phyloP scores from a whole-genome alignment of 37 sponge, comb jelly and placozoan genomes.

The Beroe forskalii region DNA sequence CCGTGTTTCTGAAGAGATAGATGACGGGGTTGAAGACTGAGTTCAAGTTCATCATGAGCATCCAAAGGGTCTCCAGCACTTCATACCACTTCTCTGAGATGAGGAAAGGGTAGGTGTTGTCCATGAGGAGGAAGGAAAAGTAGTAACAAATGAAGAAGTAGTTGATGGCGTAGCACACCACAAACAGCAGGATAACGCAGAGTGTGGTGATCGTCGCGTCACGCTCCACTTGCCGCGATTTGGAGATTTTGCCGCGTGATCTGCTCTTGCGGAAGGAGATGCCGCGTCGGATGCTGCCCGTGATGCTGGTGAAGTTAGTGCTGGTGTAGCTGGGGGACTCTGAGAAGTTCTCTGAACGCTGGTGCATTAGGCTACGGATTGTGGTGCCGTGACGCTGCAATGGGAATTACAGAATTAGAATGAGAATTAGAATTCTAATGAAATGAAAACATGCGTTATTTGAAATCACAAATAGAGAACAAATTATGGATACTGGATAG shows the following conservation, averaged over 20 bases:
- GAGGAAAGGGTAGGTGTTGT: not conserved
- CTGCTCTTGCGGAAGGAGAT: not conserved
- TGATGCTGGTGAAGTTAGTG: not conserved
- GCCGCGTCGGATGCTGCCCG: not conserved
- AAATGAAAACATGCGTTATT: too few species aligned
- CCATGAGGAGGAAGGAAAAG: not conserved
- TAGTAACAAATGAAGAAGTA: constrained; percentile 39
- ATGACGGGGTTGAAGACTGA: constrained; percentile 22
- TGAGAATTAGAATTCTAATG: too few species aligned
- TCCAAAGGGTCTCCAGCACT: constrained; percentile 8
- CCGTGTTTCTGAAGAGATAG: constrained; percentile 39
- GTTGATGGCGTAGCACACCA: constrained; percentile 49
- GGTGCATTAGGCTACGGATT: not conserved
- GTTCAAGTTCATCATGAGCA: constrained; percentile 46
- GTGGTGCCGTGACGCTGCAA: too few species aligned
- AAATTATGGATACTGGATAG: too few species aligned
- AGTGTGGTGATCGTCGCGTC: constrained; percentile 40
- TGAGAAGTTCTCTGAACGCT: not conserved
- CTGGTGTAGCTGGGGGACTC: not conserved
- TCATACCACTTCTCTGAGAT: not conserved
- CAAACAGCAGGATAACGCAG: not conserved
- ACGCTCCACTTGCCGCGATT: constrained; percentile 15
- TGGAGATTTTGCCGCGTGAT: not conserved
- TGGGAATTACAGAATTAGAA: too few species aligned
- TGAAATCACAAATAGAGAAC: too few species aligned